Evolutionary conservation across 2,113 vertebrate genomes (phyloP), one percentile per base, ranked within the genome.

Genomic region (Anser cygnoides): DNA sequence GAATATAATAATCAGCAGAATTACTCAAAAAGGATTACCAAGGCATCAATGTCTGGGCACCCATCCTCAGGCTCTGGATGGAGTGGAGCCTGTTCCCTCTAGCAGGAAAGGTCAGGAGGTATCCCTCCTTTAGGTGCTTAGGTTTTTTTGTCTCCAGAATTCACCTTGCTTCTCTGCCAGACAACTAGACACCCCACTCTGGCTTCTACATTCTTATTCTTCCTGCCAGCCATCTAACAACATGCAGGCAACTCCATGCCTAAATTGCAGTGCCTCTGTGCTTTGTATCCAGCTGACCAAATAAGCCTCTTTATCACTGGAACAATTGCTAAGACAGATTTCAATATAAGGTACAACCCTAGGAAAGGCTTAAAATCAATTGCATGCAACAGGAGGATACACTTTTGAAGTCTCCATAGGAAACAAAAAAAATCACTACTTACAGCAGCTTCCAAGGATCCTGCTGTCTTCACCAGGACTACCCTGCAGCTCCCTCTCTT

Each of bases 361-460:
- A 52, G 39, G 35, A 82, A 87, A 79, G 11, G 49, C 58, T 84
- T 89, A n/a, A 93, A 94, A 90, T 54, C 17, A 72, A 39, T 74
- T 78, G 18, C 19, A 57, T 66, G n/a, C 17, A 84, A 29, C 21
- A 77, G 43, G 35, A 46, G 18, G 50, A 70, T 49, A 75, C 13
- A 28, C 39, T 92, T 90, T 21, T 41, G 31, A 95, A 62, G 10
- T 43, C 50, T 84, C 22, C 25, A 12, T 39, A 91, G 41, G 66
- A 84, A 95, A 31, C 22, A 68, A 89, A 94, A 78, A 39, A 84
- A 55, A 15, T 68, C 35, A 59, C 59, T 85, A 97, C 97, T 97
- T 95, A 97, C 97, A 74, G 57, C 52, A 88, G 76, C 55, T 89
- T 84, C 39, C 66, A 84, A 95, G 44, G 59, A 78, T 75, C 49